Evolutionary conservation across 2,113 vertebrate genomes (phyloP).

Genomic region (Heterotis niloticus): DNA sequence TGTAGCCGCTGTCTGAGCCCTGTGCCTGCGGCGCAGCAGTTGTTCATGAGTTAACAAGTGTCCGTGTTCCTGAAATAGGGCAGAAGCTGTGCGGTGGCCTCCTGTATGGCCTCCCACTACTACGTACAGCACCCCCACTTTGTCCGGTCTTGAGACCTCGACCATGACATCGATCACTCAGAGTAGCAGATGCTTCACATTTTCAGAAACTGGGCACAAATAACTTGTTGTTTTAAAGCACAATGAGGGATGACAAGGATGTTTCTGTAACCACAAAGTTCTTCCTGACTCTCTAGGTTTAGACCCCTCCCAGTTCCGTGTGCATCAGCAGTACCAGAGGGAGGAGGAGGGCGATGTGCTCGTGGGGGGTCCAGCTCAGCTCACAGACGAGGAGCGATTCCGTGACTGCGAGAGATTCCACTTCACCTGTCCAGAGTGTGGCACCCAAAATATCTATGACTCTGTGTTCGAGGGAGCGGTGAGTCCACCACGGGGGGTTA

Average conservation of each 20-base stretch:
- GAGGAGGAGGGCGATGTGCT: slow-evolving; percentile 83
- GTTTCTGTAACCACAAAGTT: neutral
- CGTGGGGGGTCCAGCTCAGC: slow-evolving; percentile 81
- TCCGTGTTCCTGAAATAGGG: no score
- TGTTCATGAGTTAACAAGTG: no score
- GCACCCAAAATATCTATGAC: slow-evolving; percentile 88
- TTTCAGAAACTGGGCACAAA: neutral
- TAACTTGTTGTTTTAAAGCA: neutral
- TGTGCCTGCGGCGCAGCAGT: neutral
- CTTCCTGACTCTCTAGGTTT: slow-evolving; percentile 66
- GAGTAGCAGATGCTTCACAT: no score
- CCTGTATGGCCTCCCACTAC: no score
- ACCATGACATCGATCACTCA: no score
- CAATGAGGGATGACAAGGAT: no score
- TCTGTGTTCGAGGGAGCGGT: slow-evolving; percentile 85
- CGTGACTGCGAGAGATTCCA: slow-evolving; percentile 88
- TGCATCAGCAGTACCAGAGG: slow-evolving; percentile 80
- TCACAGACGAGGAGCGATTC: slow-evolving; percentile 92
- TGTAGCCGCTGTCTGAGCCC: no score
- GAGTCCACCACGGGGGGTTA: slow-evolving; percentile 53
- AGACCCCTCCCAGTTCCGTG: slow-evolving; percentile 87
- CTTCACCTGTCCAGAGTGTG: slow-evolving; percentile 80
- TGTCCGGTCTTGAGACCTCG: no score
- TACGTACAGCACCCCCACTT: no score
- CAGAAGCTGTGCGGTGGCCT: no score